A percentile compares a stretch with the other conserved stretches of the same genome.
These are phyloP conservation scores for Cyrtodaria siliqua DNA, from an alignment of 2,888 invertebrate species.

Conservation along the genomic window DNA sequence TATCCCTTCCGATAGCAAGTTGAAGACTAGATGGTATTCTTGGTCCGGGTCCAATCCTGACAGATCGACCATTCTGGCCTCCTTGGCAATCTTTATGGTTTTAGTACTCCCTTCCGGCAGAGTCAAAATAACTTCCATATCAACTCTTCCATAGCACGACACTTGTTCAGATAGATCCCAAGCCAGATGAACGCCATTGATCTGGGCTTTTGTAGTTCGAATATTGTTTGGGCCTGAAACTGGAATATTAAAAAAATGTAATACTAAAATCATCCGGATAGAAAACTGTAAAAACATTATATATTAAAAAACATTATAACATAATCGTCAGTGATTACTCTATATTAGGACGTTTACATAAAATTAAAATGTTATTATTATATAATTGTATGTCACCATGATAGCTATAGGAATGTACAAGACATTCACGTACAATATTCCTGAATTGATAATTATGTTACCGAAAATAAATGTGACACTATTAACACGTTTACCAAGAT, in stretches of 20 bases:
- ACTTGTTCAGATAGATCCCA: slow-evolving; percentile 45
- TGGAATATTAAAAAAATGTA: background rate
- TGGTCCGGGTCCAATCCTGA: slow-evolving; percentile 39
- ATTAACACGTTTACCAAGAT: too few relatives aligned
- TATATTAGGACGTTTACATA: too few relatives aligned
- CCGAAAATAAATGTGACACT: too few relatives aligned
- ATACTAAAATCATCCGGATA: too few relatives aligned
- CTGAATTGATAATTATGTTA: too few relatives aligned
- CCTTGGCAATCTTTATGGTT: slow-evolving; percentile 14
- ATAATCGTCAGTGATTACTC: too few relatives aligned
- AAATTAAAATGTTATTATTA: too few relatives aligned
- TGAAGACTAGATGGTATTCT: slow-evolving; percentile 25
- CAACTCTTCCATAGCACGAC: slow-evolving; percentile 41
- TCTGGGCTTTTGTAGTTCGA: slow-evolving; percentile 18
- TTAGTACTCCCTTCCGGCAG: slow-evolving; percentile 5
- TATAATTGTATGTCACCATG: too few relatives aligned
- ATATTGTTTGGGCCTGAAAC: slow-evolving; percentile 35
- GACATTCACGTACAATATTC: too few relatives aligned
- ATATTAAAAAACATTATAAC: too few relatives aligned
- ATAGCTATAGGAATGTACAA: too few relatives aligned
- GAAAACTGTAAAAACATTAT: too few relatives aligned
- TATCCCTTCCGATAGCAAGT: slow-evolving; percentile 13
- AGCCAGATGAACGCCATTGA: slow-evolving; percentile 26
- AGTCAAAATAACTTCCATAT: slow-evolving; percentile 28
- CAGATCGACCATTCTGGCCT: slow-evolving; percentile 30